These are phyloP conservation scores for Platerodrilus igneus DNA, from an alignment of 2,888 invertebrate species.

Conservation along the genomic window DNA sequence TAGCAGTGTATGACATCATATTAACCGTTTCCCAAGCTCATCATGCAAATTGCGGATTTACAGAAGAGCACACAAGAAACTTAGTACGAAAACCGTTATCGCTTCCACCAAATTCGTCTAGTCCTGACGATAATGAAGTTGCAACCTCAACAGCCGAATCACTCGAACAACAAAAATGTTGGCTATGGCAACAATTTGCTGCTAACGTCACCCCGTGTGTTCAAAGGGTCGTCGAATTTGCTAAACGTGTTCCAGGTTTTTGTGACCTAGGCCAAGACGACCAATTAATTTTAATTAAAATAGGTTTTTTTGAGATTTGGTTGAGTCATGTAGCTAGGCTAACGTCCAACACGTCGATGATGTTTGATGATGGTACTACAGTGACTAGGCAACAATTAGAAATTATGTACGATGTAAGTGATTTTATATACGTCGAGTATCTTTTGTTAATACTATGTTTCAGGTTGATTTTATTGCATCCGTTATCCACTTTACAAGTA, in stretches of 20 bases:
- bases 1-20: conserved; percentile 75
- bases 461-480: conserved; percentile 79
- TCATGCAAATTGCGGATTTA: conserved; percentile 81
- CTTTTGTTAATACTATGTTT: conserved; percentile 32
- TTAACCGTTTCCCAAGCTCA: conserved; percentile 79
- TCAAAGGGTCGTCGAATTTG: conserved; percentile 92
- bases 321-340: conserved; percentile 79
- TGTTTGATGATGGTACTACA: conserved; percentile 86
- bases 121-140: conserved; percentile 40
- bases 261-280: conserved; percentile 88
- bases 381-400: conserved; percentile 80
- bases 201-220: conserved; percentile 83
- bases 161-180: conserved; percentile 68
- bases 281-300: conserved; percentile 93
- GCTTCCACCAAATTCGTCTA: conserved; percentile 44
- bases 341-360: conserved; percentile 70
- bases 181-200: conserved; percentile 88
- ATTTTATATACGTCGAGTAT: conserved; percentile 9
- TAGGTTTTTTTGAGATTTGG: conserved; percentile 97
- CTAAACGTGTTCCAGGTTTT: conserved; percentile 92
- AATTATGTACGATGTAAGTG: conserved; percentile 80
- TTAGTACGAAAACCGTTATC: conserved; percentile 66
- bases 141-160: conserved; percentile 60
- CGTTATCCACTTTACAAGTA: conserved; percentile 76
- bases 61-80: conserved; percentile 73